A percentile compares a stretch with the other conserved stretches of the same genome.
Conservation (phyloP, 2,797 vertebrate species). For the Enteromius argenteus region DNA sequence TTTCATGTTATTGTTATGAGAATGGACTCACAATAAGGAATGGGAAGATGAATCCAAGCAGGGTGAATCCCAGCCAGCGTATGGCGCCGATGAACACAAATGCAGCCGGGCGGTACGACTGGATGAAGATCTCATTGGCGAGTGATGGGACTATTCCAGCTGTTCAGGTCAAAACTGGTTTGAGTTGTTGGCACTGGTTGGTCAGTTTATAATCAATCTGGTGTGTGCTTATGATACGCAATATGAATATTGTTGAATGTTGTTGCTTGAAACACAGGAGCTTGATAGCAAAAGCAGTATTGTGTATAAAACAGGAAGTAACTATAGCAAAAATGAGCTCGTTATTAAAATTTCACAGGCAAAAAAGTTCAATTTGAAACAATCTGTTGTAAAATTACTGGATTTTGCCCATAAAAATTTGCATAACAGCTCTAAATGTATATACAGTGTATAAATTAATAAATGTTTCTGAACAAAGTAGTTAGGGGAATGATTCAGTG, state of each 20-base stretch:
- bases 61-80: conserved; percentile 71
- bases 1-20: not conserved
- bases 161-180: conserved; percentile 61
- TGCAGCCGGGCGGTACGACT: conserved; percentile 80
- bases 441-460: not conserved
- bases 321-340: not conserved
- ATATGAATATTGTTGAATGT: not conserved
- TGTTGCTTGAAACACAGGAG: not conserved
- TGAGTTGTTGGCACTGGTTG: not conserved
- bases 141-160: conserved; percentile 71
- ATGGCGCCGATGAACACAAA: conserved; percentile 74
- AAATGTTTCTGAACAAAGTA: not conserved
- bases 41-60: conserved; percentile 81
- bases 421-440: not conserved
- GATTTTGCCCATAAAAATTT: not conserved
- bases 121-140: conserved; percentile 82
- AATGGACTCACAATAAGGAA: conserved; percentile 82
- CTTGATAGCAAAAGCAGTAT: not conserved
- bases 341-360: not conserved
- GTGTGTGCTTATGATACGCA: not conserved
- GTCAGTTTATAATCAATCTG: not conserved
- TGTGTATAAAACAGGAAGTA: not conserved
- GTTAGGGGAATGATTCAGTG: not conserved
- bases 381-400: not conserved
- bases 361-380: no score